Percentiles rank a stretch among this genome's conserved stretches.
Conservation (phyloP, 2,797 vertebrate species). For the Potorous gilbertii region DNA sequence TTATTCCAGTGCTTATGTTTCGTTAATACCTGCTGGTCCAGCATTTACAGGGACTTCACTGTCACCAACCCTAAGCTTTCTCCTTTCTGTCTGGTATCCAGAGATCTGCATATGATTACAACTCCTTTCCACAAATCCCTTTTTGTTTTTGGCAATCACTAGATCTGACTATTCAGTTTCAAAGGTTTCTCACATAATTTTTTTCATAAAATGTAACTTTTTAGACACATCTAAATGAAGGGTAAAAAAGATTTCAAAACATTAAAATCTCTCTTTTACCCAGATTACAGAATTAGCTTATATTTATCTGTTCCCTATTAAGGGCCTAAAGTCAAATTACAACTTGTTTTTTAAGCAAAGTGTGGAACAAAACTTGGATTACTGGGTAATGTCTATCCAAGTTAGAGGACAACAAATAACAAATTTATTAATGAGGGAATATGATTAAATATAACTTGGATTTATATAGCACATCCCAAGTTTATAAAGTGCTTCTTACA, state of each 20-base stretch:
- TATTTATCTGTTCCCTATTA: background rate
- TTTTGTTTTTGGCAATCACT: background rate
- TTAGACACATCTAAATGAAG: background rate
- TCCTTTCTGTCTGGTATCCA: background rate
- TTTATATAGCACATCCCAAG: background rate
- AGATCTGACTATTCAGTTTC: background rate
- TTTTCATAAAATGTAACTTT: background rate
- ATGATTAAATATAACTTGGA: background rate
- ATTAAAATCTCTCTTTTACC: background rate
- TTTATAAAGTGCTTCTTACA: background rate
- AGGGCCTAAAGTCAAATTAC: background rate
- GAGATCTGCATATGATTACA: background rate
- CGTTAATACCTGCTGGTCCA: background rate
- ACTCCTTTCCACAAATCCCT: background rate
- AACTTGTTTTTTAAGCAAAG: background rate
- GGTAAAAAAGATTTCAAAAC: background rate
- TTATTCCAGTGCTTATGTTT: background rate
- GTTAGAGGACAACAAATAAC: background rate
- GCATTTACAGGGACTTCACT: background rate
- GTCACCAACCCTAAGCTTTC: background rate
- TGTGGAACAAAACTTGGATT: background rate
- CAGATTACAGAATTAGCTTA: background rate
- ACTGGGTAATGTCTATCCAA: background rate
- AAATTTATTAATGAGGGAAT: background rate
- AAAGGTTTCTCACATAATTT: background rate